Percentiles rank a stretch among this genome's conserved stretches.
These are phyloP conservation scores for Cryptus armator DNA, from an alignment of 2,888 invertebrate species.

Conservation along the genomic window DNA sequence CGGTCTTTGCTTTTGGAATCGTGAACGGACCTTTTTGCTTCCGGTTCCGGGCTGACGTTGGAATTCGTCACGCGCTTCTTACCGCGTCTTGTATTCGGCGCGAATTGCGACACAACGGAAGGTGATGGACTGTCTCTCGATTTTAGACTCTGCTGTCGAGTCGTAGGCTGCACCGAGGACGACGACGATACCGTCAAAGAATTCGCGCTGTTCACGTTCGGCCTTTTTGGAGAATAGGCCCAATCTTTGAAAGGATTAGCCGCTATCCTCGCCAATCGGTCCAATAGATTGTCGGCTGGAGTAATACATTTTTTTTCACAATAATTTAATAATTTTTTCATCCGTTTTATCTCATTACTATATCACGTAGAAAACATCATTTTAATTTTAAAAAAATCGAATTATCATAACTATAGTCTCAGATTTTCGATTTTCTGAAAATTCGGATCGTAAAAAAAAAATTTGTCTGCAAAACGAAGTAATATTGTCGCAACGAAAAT, in stretches of 20 bases:
- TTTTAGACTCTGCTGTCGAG: conserved; percentile 31
- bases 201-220: conserved; percentile 4
- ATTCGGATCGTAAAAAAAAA: background rate
- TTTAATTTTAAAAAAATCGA: too few relatives aligned
- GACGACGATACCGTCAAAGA: conserved; percentile 42
- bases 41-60: conserved; percentile 85
- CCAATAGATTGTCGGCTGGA: conserved; percentile 84
- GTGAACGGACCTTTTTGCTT: conserved; percentile 72
- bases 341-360: background rate
- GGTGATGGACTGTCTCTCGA: conserved; percentile 26
- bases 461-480: background rate
- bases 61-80: conserved; percentile 82
- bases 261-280: conserved; percentile 85
- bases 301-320: conserved; percentile 46
- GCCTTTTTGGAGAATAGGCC: conserved; percentile 82
- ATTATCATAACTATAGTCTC: background rate
- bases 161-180: conserved; percentile 26
- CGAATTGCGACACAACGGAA: conserved; percentile 68
- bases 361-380: too few relatives aligned
- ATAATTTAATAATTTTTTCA: conserved; percentile 13
- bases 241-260: conserved; percentile 90
- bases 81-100: conserved; percentile 80
- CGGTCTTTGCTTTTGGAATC: conserved; percentile 73
- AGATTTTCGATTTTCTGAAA: background rate
- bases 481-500: too few relatives aligned